Evolutionary conservation across 2,113 vertebrate genomes (phyloP), one percentile per base, ranked within the genome.

Genomic region (Phodopus roborovskii): DNA sequence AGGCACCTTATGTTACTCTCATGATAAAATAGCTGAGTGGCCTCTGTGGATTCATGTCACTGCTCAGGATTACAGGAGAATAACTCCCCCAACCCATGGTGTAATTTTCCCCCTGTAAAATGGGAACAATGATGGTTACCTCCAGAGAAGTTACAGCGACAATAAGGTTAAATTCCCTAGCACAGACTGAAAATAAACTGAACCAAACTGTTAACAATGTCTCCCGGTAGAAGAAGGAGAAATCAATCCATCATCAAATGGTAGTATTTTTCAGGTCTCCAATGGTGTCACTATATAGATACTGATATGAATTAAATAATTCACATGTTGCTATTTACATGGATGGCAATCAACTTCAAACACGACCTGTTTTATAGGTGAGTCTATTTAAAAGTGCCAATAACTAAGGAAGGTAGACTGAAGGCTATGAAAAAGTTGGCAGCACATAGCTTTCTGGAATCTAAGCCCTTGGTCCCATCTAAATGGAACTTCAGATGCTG

Each of bases 41-140:
- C 48, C 70, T 33, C 39, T 50, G 3, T 48, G 22, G 50, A 20
- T 71, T 70, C 6, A 22, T 81, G n/a, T 6, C 30, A 28, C 8
- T 79, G 33, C 39, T 66, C 64, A 71, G 22, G 6, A 48, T 93
- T 33, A 58, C 36, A 56, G 45, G 62, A 70, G 39, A 48, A 71
- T 19, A 56, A 26, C 12, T 53, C 7, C 66, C 28, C 17, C 30
- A 11, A 39, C 50, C 20, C 30, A 39, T 2, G n/a, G 16, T 39
- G 86, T 94, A 68, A 13, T 83, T 95, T 94, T 73, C 45, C 92
- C 36, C 12, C 33, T 92, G 6, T 89, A 91, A 89, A 94, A 83
- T 17, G 13, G 30, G 20, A 30, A 90, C 64, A 81, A 50, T 22
- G 5, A 39, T 78, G 20, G 79, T 33, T 5, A 85, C 16, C 16